Evolutionary conservation across 2,113 vertebrate species (phyloP).

Genomic region (Ammodytes marinus): DNA sequence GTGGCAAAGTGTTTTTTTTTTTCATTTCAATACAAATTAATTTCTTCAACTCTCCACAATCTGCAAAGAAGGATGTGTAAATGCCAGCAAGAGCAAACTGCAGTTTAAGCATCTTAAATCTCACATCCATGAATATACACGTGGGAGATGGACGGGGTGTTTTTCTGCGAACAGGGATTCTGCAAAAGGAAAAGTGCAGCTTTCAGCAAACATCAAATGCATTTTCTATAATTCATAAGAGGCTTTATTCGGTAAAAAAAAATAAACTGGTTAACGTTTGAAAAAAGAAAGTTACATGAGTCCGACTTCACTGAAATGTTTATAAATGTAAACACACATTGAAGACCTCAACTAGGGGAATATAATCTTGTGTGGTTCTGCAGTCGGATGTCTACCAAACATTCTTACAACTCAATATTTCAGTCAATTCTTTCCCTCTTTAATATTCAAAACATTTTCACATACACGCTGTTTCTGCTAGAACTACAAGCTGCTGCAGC

Average conservation of each 20-base stretch:
- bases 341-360: not conserved
- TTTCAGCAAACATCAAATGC: slow-evolving; percentile 25
- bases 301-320: slow-evolving; percentile 23
- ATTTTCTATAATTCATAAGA: slow-evolving; percentile 49
- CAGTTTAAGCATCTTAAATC: slow-evolving; percentile 30
- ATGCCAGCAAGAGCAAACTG: not conserved
- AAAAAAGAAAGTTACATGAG: slow-evolving; percentile 24
- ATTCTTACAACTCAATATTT: slow-evolving; percentile 31
- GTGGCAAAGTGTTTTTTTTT: not conserved
- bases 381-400: slow-evolving; percentile 1
- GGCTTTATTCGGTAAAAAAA: slow-evolving; percentile 33
- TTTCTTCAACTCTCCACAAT: slow-evolving; percentile 25
- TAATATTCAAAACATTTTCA: slow-evolving; percentile 57
- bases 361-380: not conserved
- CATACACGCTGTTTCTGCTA: slow-evolving; percentile 1
- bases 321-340: slow-evolving; percentile 27
- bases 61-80: not conserved
- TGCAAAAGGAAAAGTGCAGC: slow-evolving; percentile 1
- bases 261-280: slow-evolving; percentile 33
- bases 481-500: slow-evolving; percentile 44
- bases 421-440: slow-evolving; percentile 48
- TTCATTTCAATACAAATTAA: slow-evolving; percentile 46
- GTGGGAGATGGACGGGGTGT: slow-evolving; percentile 2
- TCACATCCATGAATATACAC: slow-evolving; percentile 31
- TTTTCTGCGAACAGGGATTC: slow-evolving; percentile 18